Evolutionary conservation across 2,888 invertebrate genomes (phyloP).

Genomic region (Pristionchus maxplancki): DNA sequence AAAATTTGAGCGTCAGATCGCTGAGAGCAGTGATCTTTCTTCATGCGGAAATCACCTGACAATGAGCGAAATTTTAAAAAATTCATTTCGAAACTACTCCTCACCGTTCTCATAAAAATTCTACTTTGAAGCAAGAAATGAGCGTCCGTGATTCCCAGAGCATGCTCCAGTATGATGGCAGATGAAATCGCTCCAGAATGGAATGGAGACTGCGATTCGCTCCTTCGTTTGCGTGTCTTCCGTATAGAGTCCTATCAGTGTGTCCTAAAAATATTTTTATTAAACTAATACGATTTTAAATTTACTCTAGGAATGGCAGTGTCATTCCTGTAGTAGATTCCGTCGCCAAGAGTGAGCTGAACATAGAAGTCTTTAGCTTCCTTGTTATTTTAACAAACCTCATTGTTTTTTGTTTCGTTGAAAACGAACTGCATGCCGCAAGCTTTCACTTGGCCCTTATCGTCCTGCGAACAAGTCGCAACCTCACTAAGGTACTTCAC

Average conservation of each 20-base stretch:
- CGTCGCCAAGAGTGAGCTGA: too few species aligned
- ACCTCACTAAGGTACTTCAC: too few species aligned
- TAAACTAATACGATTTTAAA: too few species aligned
- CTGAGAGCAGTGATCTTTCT: not conserved
- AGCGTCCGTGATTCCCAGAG: not conserved
- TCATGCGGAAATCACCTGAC: not conserved
- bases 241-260: not conserved
- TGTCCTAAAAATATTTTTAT: not conserved
- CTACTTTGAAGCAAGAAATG: not conserved
- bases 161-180: not conserved
- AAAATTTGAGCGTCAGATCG: not conserved
- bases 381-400: too few species aligned
- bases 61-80: not conserved
- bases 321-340: too few species aligned
- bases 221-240: not conserved
- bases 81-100: too few species aligned
- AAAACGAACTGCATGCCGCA: too few species aligned
- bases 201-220: not conserved
- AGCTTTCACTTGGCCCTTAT: too few species aligned
- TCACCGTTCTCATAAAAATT: not conserved
- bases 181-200: not conserved
- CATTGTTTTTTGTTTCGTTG: too few species aligned
- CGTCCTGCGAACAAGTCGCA: too few species aligned
- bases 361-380: too few species aligned
- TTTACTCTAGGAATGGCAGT: too few species aligned